phyloP scores from a whole-genome alignment of 1,140 invertebrate species.

The Leptinotarsa undecemlineata region DNA sequence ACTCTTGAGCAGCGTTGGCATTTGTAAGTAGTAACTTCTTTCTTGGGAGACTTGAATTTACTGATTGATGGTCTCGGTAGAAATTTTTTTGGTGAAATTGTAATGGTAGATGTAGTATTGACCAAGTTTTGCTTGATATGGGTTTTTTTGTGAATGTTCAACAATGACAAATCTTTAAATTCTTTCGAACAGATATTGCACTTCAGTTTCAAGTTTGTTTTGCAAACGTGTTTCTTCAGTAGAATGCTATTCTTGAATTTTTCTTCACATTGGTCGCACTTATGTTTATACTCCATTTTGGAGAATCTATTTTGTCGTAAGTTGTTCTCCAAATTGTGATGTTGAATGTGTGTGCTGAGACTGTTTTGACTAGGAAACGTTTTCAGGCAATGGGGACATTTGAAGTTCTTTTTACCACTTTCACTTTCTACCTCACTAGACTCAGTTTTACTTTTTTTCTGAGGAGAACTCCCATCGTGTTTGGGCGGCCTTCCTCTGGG shows the following conservation, averaged over 20 bases:
- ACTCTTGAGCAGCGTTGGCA: conserved; percentile 43
- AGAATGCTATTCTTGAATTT: conserved; percentile 49
- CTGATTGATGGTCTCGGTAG: conserved; percentile 15
- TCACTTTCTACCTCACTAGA: conserved; percentile 25
- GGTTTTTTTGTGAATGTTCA: conserved; percentile 45
- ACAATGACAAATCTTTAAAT: conserved; percentile 38
- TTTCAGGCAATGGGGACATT: conserved; percentile 61
- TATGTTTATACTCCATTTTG: conserved; percentile 40
- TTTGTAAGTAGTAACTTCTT: conserved; percentile 29
- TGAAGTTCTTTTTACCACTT: conserved; percentile 42
- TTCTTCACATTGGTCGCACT: conserved; percentile 43
- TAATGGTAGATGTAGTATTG: conserved; percentile 38
- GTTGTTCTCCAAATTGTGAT: conserved; percentile 45
- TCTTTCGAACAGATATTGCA: conserved; percentile 44
- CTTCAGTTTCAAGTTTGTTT: conserved; percentile 19
- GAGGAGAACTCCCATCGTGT: conserved; percentile 6
- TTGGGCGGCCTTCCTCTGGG: conserved; percentile 16
- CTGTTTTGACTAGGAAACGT: conserved; percentile 62
- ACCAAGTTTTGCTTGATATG: conserved; percentile 48
- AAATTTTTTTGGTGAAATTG: conserved; percentile 42
- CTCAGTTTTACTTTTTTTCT: conserved; percentile 30
- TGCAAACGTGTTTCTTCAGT: conserved; percentile 43
- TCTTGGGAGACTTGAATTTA: conserved; percentile 23
- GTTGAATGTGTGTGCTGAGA: conserved; percentile 61
- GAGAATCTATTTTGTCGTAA: conserved; percentile 34